Evolutionary conservation across 2,113 vertebrate species (phyloP).

Genomic region (Dermatemys mawii): DNA sequence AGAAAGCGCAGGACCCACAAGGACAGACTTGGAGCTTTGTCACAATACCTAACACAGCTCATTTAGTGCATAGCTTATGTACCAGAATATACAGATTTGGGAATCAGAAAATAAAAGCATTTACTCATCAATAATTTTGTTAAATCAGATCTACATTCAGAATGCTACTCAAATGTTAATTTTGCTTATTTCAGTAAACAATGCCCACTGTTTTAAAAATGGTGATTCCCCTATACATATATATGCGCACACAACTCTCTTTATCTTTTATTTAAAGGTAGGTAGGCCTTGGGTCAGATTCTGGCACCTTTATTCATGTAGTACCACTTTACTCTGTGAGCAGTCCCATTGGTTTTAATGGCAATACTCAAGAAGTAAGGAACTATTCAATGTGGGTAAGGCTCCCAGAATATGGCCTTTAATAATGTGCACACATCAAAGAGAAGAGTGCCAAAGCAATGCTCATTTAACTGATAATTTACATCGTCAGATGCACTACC

Average conservation of each 20-base stretch:
- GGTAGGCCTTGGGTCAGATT: background rate
- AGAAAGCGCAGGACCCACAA: no score
- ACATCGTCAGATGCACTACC: background rate
- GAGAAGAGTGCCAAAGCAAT: conserved; percentile 35
- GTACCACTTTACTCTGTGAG: background rate
- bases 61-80: background rate
- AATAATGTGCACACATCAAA: conserved; percentile 40
- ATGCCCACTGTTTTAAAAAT: background rate
- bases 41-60: background rate
- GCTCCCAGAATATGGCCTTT: background rate
- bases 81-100: background rate
- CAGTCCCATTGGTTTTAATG: background rate
- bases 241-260: background rate
- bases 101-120: background rate
- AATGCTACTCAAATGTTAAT: background rate
- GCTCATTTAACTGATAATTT: background rate
- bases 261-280: background rate
- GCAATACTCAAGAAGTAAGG: background rate
- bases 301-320: background rate
- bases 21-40: no score
- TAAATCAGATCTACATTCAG: background rate
- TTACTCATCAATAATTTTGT: background rate
- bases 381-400: background rate
- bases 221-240: background rate
- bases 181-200: background rate